phyloP scores from a whole-genome alignment of 2,888 invertebrate species.

The Stenoptilia bipunctidactyla region DNA sequence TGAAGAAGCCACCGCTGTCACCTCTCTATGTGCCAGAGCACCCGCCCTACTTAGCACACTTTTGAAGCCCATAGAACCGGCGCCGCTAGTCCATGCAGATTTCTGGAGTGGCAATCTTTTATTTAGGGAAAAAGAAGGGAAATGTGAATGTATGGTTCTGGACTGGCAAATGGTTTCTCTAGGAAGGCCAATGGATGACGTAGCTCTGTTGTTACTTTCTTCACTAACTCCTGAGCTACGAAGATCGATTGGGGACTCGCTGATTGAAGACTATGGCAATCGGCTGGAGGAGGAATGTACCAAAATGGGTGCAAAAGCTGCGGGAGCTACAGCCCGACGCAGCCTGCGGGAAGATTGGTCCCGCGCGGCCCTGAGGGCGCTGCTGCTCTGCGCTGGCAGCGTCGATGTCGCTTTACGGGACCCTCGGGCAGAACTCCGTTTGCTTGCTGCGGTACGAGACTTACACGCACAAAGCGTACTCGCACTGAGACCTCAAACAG shows the following conservation, averaged over 20 bases:
- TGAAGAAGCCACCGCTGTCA: slow-evolving; percentile 72
- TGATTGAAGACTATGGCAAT: slow-evolving; percentile 80
- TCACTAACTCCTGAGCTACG: slow-evolving; percentile 80
- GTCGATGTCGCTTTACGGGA: slow-evolving; percentile 85
- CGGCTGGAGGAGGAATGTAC: slow-evolving; percentile 73
- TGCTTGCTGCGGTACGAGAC: slow-evolving; percentile 81
- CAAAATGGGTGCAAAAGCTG: slow-evolving; percentile 72
- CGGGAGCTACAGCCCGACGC: slow-evolving; percentile 60
- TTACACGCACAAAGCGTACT: slow-evolving; percentile 79
- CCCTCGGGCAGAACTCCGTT: slow-evolving; percentile 79
- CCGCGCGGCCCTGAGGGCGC: slow-evolving; percentile 79
- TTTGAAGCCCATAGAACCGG: slow-evolving; percentile 79
- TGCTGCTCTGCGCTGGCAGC: slow-evolving; percentile 83
- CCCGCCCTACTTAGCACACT: slow-evolving; percentile 79
- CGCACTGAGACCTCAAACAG: slow-evolving; percentile 55
- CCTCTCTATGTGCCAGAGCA: slow-evolving; percentile 76
- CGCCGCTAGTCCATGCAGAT: slow-evolving; percentile 84
- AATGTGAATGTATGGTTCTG: slow-evolving; percentile 76
- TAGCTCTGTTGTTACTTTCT: slow-evolving; percentile 79
- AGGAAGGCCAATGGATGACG: slow-evolving; percentile 82
- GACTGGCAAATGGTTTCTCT: slow-evolving; percentile 91
- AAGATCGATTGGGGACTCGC: slow-evolving; percentile 70
- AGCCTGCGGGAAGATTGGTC: slow-evolving; percentile 72
- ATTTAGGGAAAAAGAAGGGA: slow-evolving; percentile 67
- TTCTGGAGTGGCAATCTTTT: slow-evolving; percentile 88